Evolutionary conservation across 2,888 invertebrate species (phyloP).

Genomic region (Oscheius sp.): DNA sequence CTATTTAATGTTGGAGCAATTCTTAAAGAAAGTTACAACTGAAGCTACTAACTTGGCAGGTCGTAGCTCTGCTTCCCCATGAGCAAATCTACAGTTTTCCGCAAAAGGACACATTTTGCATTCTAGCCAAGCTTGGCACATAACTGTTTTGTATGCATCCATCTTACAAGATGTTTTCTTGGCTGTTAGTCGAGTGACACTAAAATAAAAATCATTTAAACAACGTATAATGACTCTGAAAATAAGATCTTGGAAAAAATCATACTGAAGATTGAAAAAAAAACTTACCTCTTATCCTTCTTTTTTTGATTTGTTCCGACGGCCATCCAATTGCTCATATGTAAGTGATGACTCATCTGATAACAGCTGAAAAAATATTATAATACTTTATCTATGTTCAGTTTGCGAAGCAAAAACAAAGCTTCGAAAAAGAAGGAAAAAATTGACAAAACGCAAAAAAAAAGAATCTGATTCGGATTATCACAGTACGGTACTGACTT

Average conservation of each 20-base stretch:
- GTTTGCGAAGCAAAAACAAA: no score
- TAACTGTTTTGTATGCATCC: conserved; percentile 69
- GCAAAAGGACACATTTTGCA: conserved; percentile 60
- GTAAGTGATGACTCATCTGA: conserved; percentile 29
- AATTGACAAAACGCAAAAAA: not conserved
- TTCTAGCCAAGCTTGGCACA: conserved; percentile 69
- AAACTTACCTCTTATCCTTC: not conserved
- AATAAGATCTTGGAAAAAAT: conserved; percentile 72
- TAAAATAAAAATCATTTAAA: no score
- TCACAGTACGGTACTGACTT: not conserved
- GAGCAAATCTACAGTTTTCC: conserved; percentile 67
- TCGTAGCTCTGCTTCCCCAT: conserved; percentile 64
- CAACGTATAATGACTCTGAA: no score
- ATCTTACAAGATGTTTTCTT: conserved; percentile 45
- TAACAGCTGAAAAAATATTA: not conserved
- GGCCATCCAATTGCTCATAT: conserved; percentile 27
- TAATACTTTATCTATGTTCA: no score
- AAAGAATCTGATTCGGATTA: not conserved
- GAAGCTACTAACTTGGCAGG: conserved; percentile 50
- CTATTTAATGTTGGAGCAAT: conserved; percentile 53
- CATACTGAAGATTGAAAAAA: not conserved
- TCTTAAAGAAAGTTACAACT: conserved; percentile 19
- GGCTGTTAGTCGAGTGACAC: no score
- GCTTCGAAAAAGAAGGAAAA: not conserved
- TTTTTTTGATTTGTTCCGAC: conserved; percentile 1